Percentiles rank a stretch among this genome's conserved stretches.
Conservation (phyloP, 2,113 vertebrate species). For the Heterotilapia buettikoferi region DNA sequence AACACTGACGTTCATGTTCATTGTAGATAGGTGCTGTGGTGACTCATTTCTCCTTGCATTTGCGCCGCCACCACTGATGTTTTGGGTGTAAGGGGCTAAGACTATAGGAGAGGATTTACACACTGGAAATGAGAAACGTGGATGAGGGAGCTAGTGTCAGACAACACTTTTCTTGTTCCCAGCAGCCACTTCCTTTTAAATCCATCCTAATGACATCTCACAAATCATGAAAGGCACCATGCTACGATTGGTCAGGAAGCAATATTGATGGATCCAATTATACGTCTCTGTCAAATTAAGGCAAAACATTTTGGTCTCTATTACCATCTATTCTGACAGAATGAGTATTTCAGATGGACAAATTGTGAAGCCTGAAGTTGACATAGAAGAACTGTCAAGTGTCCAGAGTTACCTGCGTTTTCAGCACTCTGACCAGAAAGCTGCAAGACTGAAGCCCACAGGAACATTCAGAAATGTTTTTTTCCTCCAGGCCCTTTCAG, state of each 20-base stretch:
- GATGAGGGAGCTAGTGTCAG: not conserved
- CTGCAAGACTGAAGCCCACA: not conserved
- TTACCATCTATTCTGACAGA: not conserved
- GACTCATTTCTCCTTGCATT: not conserved
- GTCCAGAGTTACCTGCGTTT: not conserved
- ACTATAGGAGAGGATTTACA: not conserved
- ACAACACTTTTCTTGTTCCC: not conserved
- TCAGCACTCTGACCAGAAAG: not conserved
- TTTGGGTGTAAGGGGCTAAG: not conserved
- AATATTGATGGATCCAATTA: not conserved
- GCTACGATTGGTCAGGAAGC: not conserved
- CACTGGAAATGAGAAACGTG: not conserved
- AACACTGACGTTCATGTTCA: not conserved
- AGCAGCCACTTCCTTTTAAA: not conserved
- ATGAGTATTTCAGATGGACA: not conserved
- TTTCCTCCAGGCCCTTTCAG: not conserved
- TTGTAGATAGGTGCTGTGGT: not conserved
- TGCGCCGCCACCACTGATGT: not conserved
- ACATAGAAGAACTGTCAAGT: not conserved
- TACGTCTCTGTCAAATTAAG: not conserved
- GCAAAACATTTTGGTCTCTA: not conserved
- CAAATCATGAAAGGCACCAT: not conserved
- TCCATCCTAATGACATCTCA: not conserved
- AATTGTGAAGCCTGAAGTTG: not conserved
- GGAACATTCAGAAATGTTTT: not conserved